Conservation (phyloP, 2,113 vertebrate species). For the Psammodynastes pulverulentus region DNA sequence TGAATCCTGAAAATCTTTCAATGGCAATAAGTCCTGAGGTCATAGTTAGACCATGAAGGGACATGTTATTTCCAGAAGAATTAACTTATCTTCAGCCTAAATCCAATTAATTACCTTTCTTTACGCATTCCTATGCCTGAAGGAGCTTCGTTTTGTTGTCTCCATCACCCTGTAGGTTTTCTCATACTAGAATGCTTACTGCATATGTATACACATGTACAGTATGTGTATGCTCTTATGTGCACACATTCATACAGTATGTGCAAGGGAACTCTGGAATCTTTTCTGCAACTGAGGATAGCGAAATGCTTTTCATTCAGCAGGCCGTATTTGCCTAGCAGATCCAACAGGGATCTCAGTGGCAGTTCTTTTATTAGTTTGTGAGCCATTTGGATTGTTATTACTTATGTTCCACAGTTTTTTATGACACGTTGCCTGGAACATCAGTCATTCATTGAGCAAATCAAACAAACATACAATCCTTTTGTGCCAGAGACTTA, state of each 20-base stretch:
- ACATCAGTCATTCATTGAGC: neutral
- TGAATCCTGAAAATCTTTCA: neutral
- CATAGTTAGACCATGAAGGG: neutral
- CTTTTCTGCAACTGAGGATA: neutral
- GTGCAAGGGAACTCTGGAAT: neutral
- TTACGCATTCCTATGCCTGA: neutral
- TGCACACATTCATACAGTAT: neutral
- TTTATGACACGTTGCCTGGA: neutral
- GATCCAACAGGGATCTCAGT: neutral
- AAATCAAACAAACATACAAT: neutral
- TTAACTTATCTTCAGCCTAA: neutral
- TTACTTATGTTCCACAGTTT: neutral
- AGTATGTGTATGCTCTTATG: neutral
- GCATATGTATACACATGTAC: neutral
- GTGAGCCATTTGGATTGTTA: neutral
- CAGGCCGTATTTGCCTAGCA: neutral
- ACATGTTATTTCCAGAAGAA: neutral
- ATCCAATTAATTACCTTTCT: neutral
- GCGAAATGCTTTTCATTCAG: neutral
- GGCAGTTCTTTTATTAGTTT: neutral
- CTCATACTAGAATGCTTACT: neutral
- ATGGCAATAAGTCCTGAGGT: neutral
- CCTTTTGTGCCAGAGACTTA: neutral
- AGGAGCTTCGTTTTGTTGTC: neutral
- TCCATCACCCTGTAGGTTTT: neutral